phyloP scores from a whole-genome alignment of 1,140 invertebrate species.

The Brachionus asplanchnoidis region DNA sequence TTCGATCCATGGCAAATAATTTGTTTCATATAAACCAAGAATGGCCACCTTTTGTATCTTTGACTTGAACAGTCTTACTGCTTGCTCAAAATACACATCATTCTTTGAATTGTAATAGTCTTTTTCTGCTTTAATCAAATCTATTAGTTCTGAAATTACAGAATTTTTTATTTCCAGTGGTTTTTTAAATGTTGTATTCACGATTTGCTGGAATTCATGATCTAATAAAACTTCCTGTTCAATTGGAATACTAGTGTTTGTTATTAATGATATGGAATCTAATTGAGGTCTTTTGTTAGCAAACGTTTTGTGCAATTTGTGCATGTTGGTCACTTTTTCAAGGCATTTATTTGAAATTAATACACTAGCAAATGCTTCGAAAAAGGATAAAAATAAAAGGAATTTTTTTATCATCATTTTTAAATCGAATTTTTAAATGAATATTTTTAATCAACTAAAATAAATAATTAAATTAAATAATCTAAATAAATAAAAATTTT shows the following conservation, averaged over 20 bases:
- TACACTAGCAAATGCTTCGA: too few species aligned
- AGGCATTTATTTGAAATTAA: background rate
- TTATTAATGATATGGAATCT: background rate
- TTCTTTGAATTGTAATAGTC: constrained; percentile 1
- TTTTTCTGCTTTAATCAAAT: background rate
- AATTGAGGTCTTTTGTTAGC: background rate
- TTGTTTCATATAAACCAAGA: background rate
- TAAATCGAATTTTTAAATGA: too few species aligned
- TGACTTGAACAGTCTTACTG: background rate
- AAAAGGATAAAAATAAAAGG: too few species aligned
- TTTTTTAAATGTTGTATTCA: background rate
- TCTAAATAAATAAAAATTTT: too few species aligned
- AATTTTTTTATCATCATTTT: too few species aligned
- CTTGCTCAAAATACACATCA: background rate
- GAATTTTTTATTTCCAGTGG: background rate
- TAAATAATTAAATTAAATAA: too few species aligned
- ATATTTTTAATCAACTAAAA: too few species aligned
- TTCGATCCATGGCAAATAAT: constrained; percentile 3
- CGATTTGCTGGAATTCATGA: background rate
- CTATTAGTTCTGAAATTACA: background rate
- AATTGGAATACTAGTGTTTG: background rate
- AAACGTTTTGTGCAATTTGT: background rate
- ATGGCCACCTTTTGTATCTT: background rate
- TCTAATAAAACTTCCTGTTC: background rate
- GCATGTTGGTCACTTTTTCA: background rate